These are phyloP conservation scores for Panagrolaimus sp. DNA, from an alignment of 1,140 invertebrate species.

Conservation along the genomic window DNA sequence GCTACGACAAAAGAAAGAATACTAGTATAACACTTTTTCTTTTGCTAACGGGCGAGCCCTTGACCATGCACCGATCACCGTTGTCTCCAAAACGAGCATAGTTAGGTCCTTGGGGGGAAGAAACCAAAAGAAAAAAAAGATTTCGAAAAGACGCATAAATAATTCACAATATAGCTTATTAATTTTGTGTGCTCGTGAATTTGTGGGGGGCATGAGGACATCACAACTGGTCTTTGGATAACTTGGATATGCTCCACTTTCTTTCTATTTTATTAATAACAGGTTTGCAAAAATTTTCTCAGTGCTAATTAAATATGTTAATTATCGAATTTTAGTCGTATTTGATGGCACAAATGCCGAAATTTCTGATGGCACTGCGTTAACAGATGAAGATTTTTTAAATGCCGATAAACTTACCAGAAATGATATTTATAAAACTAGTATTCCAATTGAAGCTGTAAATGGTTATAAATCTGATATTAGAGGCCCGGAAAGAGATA, in stretches of 20 bases:
- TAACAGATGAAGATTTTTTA: conserved; percentile 48
- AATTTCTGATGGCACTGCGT: not conserved
- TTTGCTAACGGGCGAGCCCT: not conserved
- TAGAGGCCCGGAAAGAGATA: conserved; percentile 25
- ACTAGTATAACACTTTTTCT: no score
- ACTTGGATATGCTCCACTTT: conserved; percentile 11
- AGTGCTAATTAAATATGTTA: no score
- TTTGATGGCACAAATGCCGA: conserved; percentile 7
- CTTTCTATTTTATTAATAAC: not conserved
- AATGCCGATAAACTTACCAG: conserved; percentile 46
- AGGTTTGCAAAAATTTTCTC: not conserved
- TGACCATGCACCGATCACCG: conserved; percentile 13
- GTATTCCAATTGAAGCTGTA: conserved; percentile 44
- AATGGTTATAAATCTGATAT: conserved; percentile 54
- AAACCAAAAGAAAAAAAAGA: no score
- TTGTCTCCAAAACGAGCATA: not conserved
- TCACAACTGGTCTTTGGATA: conserved; percentile 11
- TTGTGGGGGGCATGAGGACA: conserved; percentile 12
- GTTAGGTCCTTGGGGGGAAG: no score
- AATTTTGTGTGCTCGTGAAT: no score
- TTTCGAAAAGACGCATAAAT: no score
- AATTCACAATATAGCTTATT: no score
- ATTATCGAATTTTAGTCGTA: not conserved
- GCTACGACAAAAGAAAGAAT: no score
- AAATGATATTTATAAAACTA: conserved; percentile 42